These are phyloP conservation scores for Physocephala rufipes DNA, from an alignment of 2,888 invertebrate genomes.

Conservation along the genomic window DNA sequence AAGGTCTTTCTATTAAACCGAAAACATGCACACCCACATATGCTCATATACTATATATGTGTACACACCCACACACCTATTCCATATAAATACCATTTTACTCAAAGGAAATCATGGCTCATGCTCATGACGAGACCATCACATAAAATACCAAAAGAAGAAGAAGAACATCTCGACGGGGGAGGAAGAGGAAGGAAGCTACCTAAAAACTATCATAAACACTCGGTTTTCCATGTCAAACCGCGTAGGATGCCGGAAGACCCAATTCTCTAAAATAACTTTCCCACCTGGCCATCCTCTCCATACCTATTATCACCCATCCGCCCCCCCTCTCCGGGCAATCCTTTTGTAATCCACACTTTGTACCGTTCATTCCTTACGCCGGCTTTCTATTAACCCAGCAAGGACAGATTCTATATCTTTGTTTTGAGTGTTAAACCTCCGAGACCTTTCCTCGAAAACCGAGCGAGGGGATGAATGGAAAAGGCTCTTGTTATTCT, in stretches of 20 bases:
- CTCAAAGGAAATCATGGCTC: neutral
- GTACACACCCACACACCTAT: too few species aligned
- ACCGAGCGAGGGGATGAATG: too few species aligned
- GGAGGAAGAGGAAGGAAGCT: neutral
- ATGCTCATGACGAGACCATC: neutral
- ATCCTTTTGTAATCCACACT: too few species aligned
- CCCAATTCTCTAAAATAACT: too few species aligned
- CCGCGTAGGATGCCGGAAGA: neutral
- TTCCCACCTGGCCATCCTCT: too few species aligned
- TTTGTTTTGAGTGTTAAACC: too few species aligned
- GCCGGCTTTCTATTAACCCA: too few species aligned
- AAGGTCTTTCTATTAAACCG: neutral
- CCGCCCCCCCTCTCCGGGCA: too few species aligned
- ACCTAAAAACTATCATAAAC: conserved; percentile 24
- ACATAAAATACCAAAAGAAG: conserved; percentile 12
- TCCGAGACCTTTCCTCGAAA: too few species aligned
- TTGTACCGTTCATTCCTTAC: neutral
- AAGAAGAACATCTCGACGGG: neutral
- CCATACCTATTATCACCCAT: too few species aligned
- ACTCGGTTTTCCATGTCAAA: conserved; percentile 18
- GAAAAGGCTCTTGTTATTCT: neutral
- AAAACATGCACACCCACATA: neutral
- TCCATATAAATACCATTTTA: neutral
- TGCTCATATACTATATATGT: neutral
- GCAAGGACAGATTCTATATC: too few species aligned